Percentiles rank a stretch among this genome's conserved stretches.
Evolutionary conservation across 2,888 invertebrate genomes (phyloP).

Genomic region (Gortyna flavago): DNA sequence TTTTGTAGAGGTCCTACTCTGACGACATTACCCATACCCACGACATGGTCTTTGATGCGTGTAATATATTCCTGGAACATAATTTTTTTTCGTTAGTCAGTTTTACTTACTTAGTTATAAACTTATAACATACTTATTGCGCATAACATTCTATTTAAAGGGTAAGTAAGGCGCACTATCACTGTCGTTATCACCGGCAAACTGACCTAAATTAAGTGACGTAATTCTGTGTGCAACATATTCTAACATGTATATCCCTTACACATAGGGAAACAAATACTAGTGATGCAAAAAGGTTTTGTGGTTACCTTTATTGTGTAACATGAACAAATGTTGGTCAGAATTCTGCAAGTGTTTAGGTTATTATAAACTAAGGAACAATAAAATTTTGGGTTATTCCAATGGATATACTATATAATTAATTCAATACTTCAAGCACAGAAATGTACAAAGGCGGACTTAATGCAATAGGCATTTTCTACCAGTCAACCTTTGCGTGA

Average conservation of each 20-base stretch:
- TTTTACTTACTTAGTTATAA: neutral
- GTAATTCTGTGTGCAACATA: slow-evolving; percentile 13
- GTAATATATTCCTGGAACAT: slow-evolving; percentile 86
- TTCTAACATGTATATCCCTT: slow-evolving; percentile 11
- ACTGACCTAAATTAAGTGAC: slow-evolving; percentile 47
- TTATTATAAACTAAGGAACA: neutral
- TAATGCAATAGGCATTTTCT: neutral
- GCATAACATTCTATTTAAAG: slow-evolving; percentile 19
- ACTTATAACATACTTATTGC: neutral
- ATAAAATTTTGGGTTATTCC: too few species aligned
- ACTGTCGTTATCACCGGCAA: slow-evolving; percentile 33
- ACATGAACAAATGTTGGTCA: neutral
- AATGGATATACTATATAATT: neutral
- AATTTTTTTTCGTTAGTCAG: slow-evolving; percentile 28
- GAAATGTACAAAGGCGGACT: neutral
- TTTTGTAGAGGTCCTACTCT: slow-evolving; percentile 90
- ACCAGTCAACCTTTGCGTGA: neutral
- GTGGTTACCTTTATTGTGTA: slow-evolving; percentile 7
- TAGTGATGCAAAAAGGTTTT: neutral
- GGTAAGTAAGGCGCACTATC: slow-evolving; percentile 31
- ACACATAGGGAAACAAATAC: slow-evolving; percentile 1
- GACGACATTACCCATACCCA: slow-evolving; percentile 93
- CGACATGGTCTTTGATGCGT: slow-evolving; percentile 92
- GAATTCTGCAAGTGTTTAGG: neutral
- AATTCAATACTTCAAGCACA: neutral